Conservation (phyloP, 2,888 invertebrate species). For the Athripsodes cinereus region DNA sequence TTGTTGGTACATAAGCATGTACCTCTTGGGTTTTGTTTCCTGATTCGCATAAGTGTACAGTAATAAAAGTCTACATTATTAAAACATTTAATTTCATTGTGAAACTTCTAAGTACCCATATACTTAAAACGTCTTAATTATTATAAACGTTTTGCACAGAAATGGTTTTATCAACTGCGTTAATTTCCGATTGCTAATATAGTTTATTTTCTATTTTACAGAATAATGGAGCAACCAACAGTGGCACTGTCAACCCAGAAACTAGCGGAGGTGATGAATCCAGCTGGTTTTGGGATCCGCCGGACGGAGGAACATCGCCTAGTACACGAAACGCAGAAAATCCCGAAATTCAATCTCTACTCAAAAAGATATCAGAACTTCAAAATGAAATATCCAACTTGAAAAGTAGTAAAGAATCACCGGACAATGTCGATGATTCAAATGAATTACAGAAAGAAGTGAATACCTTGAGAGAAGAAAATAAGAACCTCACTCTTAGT, state of each 20-base stretch:
- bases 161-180: too few relatives aligned
- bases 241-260: constrained; percentile 20
- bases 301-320: constrained; percentile 32
- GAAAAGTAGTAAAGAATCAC: constrained; percentile 29
- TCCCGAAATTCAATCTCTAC: constrained; percentile 16
- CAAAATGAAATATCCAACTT: constrained; percentile 32
- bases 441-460: constrained; percentile 42
- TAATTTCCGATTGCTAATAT: too few relatives aligned
- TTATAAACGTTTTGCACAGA: too few relatives aligned
- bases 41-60: background rate
- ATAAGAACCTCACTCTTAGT: constrained; percentile 49
- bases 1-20: too few relatives aligned
- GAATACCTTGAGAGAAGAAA: constrained; percentile 50
- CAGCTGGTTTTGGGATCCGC: constrained; percentile 52
- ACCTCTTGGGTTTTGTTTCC: too few relatives aligned
- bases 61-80: background rate
- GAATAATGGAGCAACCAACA: constrained; percentile 40
- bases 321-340: background rate
- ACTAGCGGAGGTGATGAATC: constrained; percentile 35
- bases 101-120: background rate
- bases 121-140: background rate
- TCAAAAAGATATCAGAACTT: constrained; percentile 10
- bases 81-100: background rate
- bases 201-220: constrained; percentile 34
- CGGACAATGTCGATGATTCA: constrained; percentile 29